Evolutionary conservation across 2,888 invertebrate genomes (phyloP), one percentile per base, ranked within the genome.

Genomic region (Meloe dianella): DNA sequence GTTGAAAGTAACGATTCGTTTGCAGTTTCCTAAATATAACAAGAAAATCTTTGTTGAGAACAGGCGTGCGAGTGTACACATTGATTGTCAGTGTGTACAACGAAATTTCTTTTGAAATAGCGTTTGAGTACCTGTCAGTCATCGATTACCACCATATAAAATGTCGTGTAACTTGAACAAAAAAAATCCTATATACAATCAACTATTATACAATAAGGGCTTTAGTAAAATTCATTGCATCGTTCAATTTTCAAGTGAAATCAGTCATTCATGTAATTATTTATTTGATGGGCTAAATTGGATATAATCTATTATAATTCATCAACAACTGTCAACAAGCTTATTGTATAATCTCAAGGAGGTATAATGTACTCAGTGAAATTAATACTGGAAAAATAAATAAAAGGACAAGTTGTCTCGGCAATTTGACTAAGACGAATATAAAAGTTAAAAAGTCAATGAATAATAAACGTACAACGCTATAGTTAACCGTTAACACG

Each of bases 191-290:
- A 47, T 20, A 20, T n/a, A n/a, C n/a, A n/a, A n/a, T 41, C 32
- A 73, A 69, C 73, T 66, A 58, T 65, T 67, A 68, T 62, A 47
- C 20, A 47, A 47, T 20, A 68, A 74, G 73, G 75, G 73, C 60
- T 71, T 70, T 63, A 68, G 70, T 73, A 73, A 73, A 74, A 74
- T 73, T 73, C 74, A 74, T 72, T 74, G 72, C 69, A 73, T 67
- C 70, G 70, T 71, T 75, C 72, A 73, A 69, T 75, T 73, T 72
- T 73, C 72, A 69, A 74, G 69, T 35, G 65, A 65, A 69, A 59
- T 73, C 73, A 71, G 73, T 74, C 76, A 74, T 61, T 78, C 74
- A 74, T 71, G 73, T 76, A 78, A 78, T 78, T 74, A 78, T 73
- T 73, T 74, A 64, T 66, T 71, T 67, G 66, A 69, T 69, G 56